Evolutionary conservation across 2,797 vertebrate genomes (phyloP).

Genomic region (Cuniculus paca): DNA sequence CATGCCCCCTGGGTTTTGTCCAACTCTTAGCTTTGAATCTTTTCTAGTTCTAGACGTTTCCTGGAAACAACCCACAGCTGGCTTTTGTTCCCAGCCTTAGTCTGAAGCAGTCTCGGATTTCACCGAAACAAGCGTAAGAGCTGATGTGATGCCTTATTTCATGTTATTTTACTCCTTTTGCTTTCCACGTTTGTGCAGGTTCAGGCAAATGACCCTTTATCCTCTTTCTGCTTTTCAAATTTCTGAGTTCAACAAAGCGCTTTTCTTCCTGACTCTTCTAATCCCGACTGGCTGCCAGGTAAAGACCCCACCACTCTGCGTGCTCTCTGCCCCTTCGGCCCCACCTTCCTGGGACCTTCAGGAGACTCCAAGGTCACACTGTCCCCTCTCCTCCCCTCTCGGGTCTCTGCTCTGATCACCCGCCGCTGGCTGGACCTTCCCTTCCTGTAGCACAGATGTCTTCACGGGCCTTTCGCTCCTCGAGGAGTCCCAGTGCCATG

Average conservation of each 20-base stretch:
- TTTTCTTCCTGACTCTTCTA: not conserved
- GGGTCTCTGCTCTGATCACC: not conserved
- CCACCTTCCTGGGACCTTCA: not conserved
- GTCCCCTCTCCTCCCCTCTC: not conserved
- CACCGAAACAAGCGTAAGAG: not conserved
- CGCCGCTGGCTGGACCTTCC: not conserved
- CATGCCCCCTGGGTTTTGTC: not conserved
- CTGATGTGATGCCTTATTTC: not conserved
- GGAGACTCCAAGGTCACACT: accelerated
- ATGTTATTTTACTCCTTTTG: not conserved
- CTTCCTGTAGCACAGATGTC: not conserved
- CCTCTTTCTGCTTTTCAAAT: not conserved
- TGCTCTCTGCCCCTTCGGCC: not conserved
- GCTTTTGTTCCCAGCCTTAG: not conserved
- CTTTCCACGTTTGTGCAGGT: not conserved
- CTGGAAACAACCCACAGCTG: not conserved
- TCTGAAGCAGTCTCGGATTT: not conserved
- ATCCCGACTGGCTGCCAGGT: not conserved
- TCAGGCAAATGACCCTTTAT: not conserved
- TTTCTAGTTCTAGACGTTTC: not conserved
- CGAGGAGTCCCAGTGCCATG: accelerated
- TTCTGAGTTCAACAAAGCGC: not conserved
- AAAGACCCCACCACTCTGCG: not conserved
- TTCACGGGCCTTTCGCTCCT: no score
- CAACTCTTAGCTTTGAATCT: not conserved